Evolutionary conservation across 2,888 invertebrate genomes (phyloP).

Genomic region (Gerris lacustris): DNA sequence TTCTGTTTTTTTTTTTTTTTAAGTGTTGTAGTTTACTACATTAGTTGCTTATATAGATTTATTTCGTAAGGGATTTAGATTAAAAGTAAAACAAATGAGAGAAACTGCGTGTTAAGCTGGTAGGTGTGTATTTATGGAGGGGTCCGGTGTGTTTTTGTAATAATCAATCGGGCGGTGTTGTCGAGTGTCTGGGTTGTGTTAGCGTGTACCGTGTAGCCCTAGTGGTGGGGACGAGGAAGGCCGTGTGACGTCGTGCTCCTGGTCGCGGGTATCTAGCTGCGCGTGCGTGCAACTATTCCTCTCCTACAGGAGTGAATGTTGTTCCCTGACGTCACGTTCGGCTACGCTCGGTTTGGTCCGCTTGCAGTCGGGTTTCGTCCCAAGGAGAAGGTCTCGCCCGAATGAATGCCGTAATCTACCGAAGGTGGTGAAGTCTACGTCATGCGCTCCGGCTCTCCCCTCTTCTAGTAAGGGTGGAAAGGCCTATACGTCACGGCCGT

Average conservation of each 20-base stretch:
- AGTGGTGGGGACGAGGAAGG: slow-evolving; percentile 8
- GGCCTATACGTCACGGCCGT: neutral
- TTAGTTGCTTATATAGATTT: no score
- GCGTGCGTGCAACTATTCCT: slow-evolving; percentile 14
- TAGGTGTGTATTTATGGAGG: no score
- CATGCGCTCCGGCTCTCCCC: neutral
- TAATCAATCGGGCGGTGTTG: neutral
- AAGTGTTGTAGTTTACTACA: no score
- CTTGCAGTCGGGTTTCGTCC: neutral
- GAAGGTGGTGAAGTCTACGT: neutral
- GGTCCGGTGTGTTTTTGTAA: neutral
- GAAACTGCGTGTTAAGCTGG: no score
- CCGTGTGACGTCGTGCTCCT: neutral
- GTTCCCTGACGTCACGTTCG: neutral
- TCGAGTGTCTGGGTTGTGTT: neutral
- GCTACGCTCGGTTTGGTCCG: neutral
- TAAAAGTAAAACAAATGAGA: no score
- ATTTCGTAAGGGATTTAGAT: no score
- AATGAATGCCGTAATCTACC: slow-evolving; percentile 22
- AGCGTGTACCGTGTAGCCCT: slow-evolving; percentile 15
- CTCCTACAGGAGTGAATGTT: neutral
- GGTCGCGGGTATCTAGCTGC: neutral
- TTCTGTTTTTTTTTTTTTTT: no score
- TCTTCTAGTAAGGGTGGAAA: neutral
- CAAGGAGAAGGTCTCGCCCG: slow-evolving; percentile 15